phyloP scores from a whole-genome alignment of 1,140 invertebrate genomes.

The Phthorimaea operculella region DNA sequence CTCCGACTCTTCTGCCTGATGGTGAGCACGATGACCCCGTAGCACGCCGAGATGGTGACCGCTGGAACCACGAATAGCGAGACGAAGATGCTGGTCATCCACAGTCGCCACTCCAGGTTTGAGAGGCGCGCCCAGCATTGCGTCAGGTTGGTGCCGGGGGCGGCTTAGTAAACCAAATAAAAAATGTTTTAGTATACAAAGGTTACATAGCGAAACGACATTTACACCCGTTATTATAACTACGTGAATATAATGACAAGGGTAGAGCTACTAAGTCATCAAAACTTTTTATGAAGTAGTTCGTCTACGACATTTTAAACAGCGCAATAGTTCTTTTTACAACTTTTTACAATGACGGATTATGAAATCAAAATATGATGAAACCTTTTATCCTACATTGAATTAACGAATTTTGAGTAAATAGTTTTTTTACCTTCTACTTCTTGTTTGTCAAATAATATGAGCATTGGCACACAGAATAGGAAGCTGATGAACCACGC shows the following conservation, averaged over 20 bases:
- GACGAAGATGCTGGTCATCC: slow-evolving; percentile 86
- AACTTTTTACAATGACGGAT: no score
- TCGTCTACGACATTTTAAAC: no score
- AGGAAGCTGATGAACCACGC: slow-evolving; percentile 87
- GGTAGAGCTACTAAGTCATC: no score
- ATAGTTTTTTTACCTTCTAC: slow-evolving; percentile 72
- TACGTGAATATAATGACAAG: no score
- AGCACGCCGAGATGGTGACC: slow-evolving; percentile 90
- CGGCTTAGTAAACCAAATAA: slow-evolving; percentile 60
- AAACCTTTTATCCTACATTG: no score
- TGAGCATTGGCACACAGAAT: slow-evolving; percentile 87
- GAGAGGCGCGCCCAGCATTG: slow-evolving; percentile 93
- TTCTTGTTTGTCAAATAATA: slow-evolving; percentile 83
- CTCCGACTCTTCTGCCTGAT: slow-evolving; percentile 85
- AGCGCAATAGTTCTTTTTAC: no score
- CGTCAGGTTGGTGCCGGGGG: slow-evolving; percentile 24
- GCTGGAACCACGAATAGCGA: slow-evolving; percentile 89
- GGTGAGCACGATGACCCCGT: slow-evolving; percentile 90
- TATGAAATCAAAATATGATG: no score
- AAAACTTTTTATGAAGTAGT: no score
- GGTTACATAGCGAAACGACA: no score
- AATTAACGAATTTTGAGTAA: no score
- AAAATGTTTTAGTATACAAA: no score
- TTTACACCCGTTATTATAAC: no score
- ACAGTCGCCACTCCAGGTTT: slow-evolving; percentile 85